Evolutionary conservation across 2,113 vertebrate species (phyloP), one percentile per base, ranked within the genome.

Genomic region (Dascyllus trimaculatus): DNA sequence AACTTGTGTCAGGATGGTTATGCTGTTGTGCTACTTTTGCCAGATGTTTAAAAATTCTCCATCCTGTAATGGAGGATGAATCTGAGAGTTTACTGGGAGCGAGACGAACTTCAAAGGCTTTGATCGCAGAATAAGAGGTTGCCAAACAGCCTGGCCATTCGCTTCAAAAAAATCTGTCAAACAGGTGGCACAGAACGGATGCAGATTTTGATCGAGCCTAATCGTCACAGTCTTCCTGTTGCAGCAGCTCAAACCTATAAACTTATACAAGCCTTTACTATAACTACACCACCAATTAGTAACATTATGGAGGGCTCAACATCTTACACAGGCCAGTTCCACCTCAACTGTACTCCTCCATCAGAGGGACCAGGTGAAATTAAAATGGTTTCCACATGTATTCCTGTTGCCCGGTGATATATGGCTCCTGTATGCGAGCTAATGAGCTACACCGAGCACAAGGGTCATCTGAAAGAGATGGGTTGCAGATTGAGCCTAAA

Each of bases 301-400:
- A 59, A 32, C 65, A 63, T 75, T 61, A 72, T 17, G 63, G 49
- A 48, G 71, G 5, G 0, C 17, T 74, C 17, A 57, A 53, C 51
- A 76, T 75, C 52, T 46, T 32, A 59, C 71, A 35, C 78, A 71
- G 49, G 57, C 78, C 49, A 24, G 51, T 78, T 72, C 81, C 51
- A 11, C 40, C 40, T 83, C 19, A 56, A 54, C 62, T 77, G 63
- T 80, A 69, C 63, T 80, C 48, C n/a, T 22, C 17, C 40, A 74
- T 57, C 52, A 26, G 38, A 51, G 46, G 46, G 4, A 73, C 65
- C 78, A 84, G 80, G 83, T 75, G 59, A 79, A 84, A 73, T 68
- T 22, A 63, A 74, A 82, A 92, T 89, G 48, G 56, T 74, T 92
- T 84, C 78, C 86, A 90, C 52, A 84, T 90, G 84, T 72, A 26